Evolutionary conservation across 1,140 invertebrate species (phyloP), one percentile per base, ranked within the genome.

Genomic region (Mercenaria mercenaria): DNA sequence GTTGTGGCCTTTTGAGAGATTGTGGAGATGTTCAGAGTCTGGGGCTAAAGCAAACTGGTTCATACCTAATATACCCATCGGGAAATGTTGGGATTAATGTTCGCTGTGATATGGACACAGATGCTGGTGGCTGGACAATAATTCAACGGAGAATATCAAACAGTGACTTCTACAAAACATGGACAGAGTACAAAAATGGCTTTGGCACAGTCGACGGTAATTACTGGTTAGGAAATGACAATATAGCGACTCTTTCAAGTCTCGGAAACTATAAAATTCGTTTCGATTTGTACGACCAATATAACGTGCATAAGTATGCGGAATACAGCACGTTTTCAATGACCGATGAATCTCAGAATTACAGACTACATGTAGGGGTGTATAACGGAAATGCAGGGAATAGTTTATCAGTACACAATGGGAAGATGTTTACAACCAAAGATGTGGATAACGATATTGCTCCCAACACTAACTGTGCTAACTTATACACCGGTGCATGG

Each of bases 121-220:
- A 98, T 32, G 98, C 98, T 92, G 98, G 98, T 23, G 97, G 97
- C 0, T 98, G 98, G 97, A 98, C 98, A 6, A 97, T 98, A 0
- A 96, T 99, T 23, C 98, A 98, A 92, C 97, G 97, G 4, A 67
- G 92, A 8, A 39, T 69, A 18, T 47, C 76, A 26, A 69, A 77
- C 13, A 97, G 87, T 23, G 99, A 95, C 97, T 97, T 79, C 80
- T 83, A 59, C 56, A 64, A 69, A 29, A 67, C 47, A 23, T 92
- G 92, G 92, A 61, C 32, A 1, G 90, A 88, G 10, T 92, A 90
- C 76, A 90, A 88, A 41, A 50, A 80, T 8, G 92, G 92, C 8
- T 92, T 92, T 76, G 92, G 92, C n/a, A 69, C 80, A 50, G 20
- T 77, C 10, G 39, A 72, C 11, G 69, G 80, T 3, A 72, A 92